Conservation (phyloP, 2,888 invertebrate species). For the Tetrapedia diversipes region DNA sequence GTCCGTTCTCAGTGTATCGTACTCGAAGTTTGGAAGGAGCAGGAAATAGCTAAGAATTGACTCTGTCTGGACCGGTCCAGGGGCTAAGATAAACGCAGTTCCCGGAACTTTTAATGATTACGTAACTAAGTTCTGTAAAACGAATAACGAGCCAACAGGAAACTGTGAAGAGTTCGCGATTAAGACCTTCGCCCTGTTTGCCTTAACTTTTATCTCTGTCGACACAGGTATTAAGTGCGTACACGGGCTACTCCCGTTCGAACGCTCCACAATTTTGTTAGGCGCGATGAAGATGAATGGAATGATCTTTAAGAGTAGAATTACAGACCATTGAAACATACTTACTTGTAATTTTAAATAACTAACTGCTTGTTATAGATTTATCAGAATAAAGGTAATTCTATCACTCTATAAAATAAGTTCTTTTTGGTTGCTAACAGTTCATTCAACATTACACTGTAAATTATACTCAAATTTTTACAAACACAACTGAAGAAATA, state of each 20-base stretch:
- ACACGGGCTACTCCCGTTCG: not conserved
- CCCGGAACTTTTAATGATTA: constrained; percentile 55
- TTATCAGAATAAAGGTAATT: no score
- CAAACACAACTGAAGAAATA: no score
- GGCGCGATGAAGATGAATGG: not conserved
- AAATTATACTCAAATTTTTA: no score
- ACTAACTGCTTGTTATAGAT: no score
- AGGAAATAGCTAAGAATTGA: constrained; percentile 27
- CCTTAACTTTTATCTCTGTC: constrained; percentile 38
- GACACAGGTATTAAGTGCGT: constrained; percentile 11
- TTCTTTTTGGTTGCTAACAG: no score
- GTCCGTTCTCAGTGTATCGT: not conserved
- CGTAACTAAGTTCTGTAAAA: constrained; percentile 51
- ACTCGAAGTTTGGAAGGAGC: constrained; percentile 15
- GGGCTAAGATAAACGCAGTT: constrained; percentile 49
- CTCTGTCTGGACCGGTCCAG: constrained; percentile 15
- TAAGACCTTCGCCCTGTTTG: constrained; percentile 42
- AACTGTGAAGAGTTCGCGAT: constrained; percentile 47
- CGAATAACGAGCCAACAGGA: constrained; percentile 18
- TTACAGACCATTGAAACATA: no score
- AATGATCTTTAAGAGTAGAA: not conserved
- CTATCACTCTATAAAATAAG: no score
- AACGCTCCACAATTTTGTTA: not conserved
- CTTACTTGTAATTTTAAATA: no score
- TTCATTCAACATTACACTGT: no score